phyloP scores from a whole-genome alignment of 2,113 vertebrate genomes.

The Panthera tigris region DNA sequence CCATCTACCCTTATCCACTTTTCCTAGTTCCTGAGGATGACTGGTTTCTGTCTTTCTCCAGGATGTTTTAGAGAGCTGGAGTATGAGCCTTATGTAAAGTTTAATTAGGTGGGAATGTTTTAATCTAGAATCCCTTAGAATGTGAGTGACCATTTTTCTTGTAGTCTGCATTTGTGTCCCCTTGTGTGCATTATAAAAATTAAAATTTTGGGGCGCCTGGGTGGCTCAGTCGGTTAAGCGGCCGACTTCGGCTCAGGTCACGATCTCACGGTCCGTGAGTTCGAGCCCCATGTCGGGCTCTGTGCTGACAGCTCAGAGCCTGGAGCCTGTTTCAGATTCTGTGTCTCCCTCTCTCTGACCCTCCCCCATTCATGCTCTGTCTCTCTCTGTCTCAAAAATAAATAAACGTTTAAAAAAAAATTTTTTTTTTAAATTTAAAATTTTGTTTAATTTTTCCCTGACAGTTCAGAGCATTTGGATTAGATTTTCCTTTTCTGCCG shows the following conservation, averaged over 20 bases:
- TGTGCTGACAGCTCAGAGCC: too few species aligned
- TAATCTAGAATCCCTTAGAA: constrained; percentile 7
- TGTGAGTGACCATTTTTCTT: constrained; percentile 4
- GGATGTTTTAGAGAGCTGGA: constrained; percentile 18
- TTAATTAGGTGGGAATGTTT: constrained; percentile 43
- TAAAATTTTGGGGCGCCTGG: constrained; percentile 33
- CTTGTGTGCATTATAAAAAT: constrained; percentile 18
- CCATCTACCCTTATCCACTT: neutral
- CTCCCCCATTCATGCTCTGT: too few species aligned
- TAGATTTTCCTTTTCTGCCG: constrained; percentile 69
- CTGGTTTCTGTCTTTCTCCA: constrained; percentile 46
- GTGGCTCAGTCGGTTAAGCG: too few species aligned
- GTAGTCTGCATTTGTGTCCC: neutral
- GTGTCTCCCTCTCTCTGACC: too few species aligned
- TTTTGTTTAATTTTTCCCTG: constrained; percentile 64
- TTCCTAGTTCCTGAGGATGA: constrained; percentile 8
- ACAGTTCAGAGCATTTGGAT: constrained; percentile 55
- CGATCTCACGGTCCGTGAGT: too few species aligned
- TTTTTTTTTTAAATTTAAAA: constrained; percentile 33
- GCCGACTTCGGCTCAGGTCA: too few species aligned
- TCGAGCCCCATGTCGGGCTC: too few species aligned
- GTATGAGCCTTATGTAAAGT: constrained; percentile 48
- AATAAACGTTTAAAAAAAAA: too few species aligned
- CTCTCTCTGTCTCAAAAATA: too few species aligned
- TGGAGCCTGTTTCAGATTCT: too few species aligned